phyloP scores from a whole-genome alignment of 1,140 invertebrate species.

The Zaprionus vittiger region DNA sequence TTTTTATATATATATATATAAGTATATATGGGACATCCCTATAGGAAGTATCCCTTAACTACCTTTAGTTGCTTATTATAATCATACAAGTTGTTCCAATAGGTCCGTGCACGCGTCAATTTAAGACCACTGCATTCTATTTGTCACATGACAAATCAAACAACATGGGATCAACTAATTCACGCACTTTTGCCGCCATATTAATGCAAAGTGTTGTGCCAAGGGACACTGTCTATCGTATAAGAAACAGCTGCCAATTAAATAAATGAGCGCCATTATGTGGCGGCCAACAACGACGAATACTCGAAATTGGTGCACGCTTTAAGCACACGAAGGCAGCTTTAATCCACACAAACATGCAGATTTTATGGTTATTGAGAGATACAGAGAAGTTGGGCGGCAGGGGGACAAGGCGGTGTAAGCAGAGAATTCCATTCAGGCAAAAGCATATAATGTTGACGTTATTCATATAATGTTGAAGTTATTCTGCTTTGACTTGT shows the following conservation, averaged over 20 bases:
- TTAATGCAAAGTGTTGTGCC: constrained; percentile 39
- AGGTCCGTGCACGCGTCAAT: constrained; percentile 20
- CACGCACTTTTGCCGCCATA: constrained; percentile 63
- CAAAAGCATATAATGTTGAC: no score
- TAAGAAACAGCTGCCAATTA: constrained; percentile 69
- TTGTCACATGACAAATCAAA: constrained; percentile 60
- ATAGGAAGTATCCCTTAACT: no score
- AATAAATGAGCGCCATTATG: constrained; percentile 77
- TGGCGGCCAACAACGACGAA: constrained; percentile 58
- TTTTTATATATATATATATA: no score
- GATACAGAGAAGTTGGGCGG: no score
- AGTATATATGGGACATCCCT: no score
- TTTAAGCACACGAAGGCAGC: background rate
- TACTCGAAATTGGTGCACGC: constrained; percentile 55
- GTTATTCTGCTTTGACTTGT: no score
- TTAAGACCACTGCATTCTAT: background rate
- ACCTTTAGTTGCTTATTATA: no score
- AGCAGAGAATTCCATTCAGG: no score
- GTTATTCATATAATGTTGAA: no score
- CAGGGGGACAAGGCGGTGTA: no score
- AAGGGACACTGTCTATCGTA: background rate
- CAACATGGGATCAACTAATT: constrained; percentile 74
- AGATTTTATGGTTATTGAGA: background rate
- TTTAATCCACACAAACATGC: background rate
- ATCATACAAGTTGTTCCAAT: background rate